phyloP scores from a whole-genome alignment of 2,113 vertebrate species.

The Daboia siamensis region DNA sequence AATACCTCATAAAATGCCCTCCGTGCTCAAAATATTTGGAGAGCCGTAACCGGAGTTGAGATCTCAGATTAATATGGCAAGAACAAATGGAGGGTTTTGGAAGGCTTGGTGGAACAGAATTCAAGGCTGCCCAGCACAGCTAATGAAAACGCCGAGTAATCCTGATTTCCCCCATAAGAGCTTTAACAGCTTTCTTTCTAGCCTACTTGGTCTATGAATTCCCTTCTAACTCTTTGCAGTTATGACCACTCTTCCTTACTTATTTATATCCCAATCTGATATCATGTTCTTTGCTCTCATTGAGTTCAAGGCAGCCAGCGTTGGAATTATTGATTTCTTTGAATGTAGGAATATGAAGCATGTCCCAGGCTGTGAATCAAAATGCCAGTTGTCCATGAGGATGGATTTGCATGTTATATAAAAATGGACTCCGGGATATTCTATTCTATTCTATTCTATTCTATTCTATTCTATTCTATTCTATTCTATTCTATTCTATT shows the following conservation, averaged over 20 bases:
- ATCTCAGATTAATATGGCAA: slow-evolving; percentile 28
- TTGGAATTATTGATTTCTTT: neutral
- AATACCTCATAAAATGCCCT: slow-evolving; percentile 56
- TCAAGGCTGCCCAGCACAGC: neutral
- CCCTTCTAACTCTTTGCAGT: neutral
- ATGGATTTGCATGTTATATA: neutral
- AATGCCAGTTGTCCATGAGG: neutral
- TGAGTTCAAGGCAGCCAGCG: neutral
- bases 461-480: no score
- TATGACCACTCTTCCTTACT: neutral
- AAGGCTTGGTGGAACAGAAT: neutral
- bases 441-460: no score
- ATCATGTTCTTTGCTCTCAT: neutral
- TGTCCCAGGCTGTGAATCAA: neutral
- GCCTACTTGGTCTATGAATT: neutral
- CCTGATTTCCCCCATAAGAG: neutral
- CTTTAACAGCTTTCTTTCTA: neutral
- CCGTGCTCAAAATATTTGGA: slow-evolving; percentile 58
- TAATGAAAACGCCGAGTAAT: neutral
- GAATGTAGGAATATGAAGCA: neutral
- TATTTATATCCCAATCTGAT: neutral
- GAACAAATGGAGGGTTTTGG: slow-evolving; percentile 25
- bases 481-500: no score
- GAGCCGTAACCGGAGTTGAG: slow-evolving; percentile 61
- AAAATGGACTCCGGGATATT: neutral